A percentile compares a stretch with the other conserved stretches of the same genome.
phyloP scores from a whole-genome alignment of 2,888 invertebrate species.

The Amblyjoppa proteus region DNA sequence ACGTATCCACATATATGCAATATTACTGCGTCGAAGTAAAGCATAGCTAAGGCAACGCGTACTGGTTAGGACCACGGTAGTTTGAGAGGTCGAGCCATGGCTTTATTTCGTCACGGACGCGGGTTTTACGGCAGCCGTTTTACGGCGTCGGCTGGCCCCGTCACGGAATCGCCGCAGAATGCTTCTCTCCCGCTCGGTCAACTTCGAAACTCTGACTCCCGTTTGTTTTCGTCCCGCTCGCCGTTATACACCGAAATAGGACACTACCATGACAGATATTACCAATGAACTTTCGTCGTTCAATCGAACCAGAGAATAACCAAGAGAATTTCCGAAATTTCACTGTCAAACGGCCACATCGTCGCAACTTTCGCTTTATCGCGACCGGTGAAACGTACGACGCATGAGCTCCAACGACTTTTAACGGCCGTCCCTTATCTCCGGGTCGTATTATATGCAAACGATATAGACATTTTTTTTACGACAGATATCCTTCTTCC shows the following conservation, averaged over 20 bases:
- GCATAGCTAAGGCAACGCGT: slow-evolving; percentile 39
- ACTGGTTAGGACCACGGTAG: slow-evolving; percentile 27
- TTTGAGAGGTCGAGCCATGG: slow-evolving; percentile 59
- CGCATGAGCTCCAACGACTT: slow-evolving; percentile 46
- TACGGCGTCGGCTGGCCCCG: slow-evolving; percentile 61
- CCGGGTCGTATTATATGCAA: slow-evolving; percentile 36
- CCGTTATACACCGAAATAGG: not conserved
- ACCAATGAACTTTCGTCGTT: not conserved
- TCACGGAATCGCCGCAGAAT: slow-evolving; percentile 56
- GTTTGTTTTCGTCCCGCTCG: not conserved
- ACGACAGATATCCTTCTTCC: not conserved
- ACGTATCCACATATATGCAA: slow-evolving; percentile 1
- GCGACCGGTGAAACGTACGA: slow-evolving; percentile 36
- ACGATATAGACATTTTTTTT: slow-evolving; percentile 19
- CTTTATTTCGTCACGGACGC: slow-evolving; percentile 76
- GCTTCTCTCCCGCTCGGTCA: slow-evolving; percentile 36
- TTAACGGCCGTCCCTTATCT: slow-evolving; percentile 56
- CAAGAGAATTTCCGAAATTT: too few species aligned
- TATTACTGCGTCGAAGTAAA: slow-evolving; percentile 47
- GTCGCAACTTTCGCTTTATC: slow-evolving; percentile 41
- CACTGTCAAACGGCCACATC: not conserved
- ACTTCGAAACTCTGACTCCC: slow-evolving; percentile 17
- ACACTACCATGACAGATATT: not conserved
- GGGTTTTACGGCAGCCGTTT: slow-evolving; percentile 74
- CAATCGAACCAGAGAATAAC: too few species aligned